A percentile compares a stretch with the other conserved stretches of the same genome.
phyloP scores from a whole-genome alignment of 2,113 vertebrate genomes.

The Acrocephalus kingi region DNA sequence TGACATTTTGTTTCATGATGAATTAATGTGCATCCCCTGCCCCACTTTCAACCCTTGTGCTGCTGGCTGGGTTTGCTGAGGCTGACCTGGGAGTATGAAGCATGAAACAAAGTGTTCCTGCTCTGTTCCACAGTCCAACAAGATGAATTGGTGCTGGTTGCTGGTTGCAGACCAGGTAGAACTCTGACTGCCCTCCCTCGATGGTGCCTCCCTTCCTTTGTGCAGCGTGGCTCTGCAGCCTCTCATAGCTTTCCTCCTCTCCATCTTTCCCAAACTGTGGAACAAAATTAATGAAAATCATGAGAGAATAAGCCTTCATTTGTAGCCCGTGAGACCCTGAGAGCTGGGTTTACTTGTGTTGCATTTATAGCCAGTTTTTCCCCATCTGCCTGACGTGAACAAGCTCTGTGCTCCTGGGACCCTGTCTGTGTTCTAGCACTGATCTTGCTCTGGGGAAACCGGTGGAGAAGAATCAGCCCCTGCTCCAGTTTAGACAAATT shows the following conservation, averaged over 20 bases:
- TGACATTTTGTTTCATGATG: neutral
- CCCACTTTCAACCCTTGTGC: neutral
- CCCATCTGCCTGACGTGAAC: neutral
- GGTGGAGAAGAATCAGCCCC: neutral
- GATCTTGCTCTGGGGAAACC: neutral
- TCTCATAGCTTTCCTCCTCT: neutral
- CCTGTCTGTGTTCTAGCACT: neutral
- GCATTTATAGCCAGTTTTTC: neutral
- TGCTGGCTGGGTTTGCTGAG: neutral
- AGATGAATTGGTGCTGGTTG: neutral
- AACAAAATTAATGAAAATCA: neutral
- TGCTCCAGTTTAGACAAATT: neutral
- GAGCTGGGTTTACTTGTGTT: neutral
- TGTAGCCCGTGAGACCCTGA: neutral
- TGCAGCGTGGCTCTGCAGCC: neutral
- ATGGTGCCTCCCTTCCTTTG: neutral
- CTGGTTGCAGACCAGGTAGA: neutral
- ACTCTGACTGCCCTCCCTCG: neutral
- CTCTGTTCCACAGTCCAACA: neutral
- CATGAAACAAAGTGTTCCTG: neutral
- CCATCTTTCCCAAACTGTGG: neutral
- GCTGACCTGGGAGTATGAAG: neutral
- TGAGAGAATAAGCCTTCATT: neutral
- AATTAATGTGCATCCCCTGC: rapidly evolving
- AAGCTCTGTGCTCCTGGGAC: neutral